Percentiles rank a stretch among this genome's conserved stretches.
These are phyloP conservation scores for Sus cebifrons DNA, from an alignment of 2,797 vertebrate genomes.

Conservation along the genomic window DNA sequence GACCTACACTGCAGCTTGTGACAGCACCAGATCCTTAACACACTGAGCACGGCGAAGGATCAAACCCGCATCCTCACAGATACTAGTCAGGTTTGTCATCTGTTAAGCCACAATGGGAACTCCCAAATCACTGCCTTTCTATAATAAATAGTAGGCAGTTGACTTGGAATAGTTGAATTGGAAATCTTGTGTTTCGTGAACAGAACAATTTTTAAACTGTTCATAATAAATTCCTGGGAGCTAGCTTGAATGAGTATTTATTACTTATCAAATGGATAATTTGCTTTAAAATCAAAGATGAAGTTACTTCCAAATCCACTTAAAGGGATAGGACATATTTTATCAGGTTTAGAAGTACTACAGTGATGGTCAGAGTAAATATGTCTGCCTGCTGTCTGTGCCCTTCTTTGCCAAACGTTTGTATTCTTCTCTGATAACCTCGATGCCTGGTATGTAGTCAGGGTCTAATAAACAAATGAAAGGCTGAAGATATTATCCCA, in stretches of 20 bases:
- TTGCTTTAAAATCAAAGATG: slow-evolving; percentile 53
- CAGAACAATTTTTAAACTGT: slow-evolving; percentile 41
- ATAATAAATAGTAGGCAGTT: background rate
- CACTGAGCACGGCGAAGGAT: too few relatives aligned
- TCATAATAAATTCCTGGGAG: slow-evolving; percentile 21
- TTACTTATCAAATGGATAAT: slow-evolving; percentile 43
- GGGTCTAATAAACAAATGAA: background rate
- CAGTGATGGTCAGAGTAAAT: background rate
- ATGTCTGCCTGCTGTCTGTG: background rate
- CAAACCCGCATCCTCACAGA: too few relatives aligned
- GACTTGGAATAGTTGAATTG: background rate
- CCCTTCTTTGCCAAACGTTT: background rate
- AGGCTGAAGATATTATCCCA: background rate
- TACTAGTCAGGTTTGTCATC: too few relatives aligned
- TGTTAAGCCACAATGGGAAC: too few relatives aligned
- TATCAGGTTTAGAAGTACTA: background rate
- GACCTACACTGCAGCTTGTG: too few relatives aligned
- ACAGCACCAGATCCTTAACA: too few relatives aligned
- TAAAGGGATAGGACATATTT: background rate
- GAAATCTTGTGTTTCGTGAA: slow-evolving; percentile 42
- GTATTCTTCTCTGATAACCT: background rate
- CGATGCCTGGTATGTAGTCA: background rate
- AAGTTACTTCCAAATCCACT: background rate
- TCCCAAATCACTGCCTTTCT: slow-evolving; percentile 32
- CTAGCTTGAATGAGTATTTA: background rate